Evolutionary conservation across 2,113 vertebrate species (phyloP).

Genomic region (Neogobius melanostomus): DNA sequence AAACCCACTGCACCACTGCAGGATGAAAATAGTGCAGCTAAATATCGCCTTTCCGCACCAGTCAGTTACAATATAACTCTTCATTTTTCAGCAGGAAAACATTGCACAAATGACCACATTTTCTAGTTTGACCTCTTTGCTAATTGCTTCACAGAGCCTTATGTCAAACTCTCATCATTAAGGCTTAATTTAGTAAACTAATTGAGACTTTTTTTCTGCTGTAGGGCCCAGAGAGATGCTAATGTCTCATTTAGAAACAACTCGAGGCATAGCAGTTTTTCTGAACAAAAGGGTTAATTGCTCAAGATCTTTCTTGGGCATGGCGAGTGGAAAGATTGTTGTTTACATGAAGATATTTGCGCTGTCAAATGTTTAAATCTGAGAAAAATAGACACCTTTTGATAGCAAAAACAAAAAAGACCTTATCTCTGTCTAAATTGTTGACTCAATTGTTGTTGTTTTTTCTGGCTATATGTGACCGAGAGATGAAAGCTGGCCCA

Average conservation of each 20-base stretch:
- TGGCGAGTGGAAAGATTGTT: background rate
- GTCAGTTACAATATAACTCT: background rate
- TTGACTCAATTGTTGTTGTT: too few species aligned
- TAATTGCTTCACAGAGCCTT: background rate
- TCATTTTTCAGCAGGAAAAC: background rate
- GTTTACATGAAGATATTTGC: background rate
- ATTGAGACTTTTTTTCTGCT: background rate
- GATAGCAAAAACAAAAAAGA: too few species aligned
- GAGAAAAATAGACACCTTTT: background rate
- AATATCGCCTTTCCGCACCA: background rate
- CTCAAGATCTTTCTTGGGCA: background rate
- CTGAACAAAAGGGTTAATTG: constrained; percentile 8
- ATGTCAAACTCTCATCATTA: constrained; percentile 1
- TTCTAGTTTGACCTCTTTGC: background rate
- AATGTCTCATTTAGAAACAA: background rate
- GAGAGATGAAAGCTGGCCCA: constrained; percentile 14
- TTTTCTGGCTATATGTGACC: too few species aligned
- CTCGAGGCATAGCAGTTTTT: background rate
- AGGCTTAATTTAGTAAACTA: background rate
- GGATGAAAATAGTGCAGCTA: background rate
- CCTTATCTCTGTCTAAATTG: too few species aligned
- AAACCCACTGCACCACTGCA: background rate
- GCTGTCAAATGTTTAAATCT: background rate
- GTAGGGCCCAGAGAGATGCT: background rate
- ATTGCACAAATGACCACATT: background rate